phyloP scores from a whole-genome alignment of 2,888 invertebrate species.

The Volucella zonaria region DNA sequence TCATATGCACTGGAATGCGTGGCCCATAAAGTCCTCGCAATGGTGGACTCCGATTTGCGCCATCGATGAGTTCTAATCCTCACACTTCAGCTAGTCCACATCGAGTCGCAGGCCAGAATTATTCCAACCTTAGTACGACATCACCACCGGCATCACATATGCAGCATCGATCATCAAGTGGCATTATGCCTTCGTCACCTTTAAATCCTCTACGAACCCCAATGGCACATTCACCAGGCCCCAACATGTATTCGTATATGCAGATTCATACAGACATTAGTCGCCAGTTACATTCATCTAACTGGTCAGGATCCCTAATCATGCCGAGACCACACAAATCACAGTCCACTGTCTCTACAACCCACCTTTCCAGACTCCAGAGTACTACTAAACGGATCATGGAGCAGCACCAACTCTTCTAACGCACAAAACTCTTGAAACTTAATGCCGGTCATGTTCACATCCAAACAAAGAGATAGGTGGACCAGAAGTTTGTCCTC shows the following conservation, averaged over 20 bases:
- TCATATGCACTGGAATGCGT: constrained; percentile 82
- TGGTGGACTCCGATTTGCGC: constrained; percentile 90
- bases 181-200: constrained; percentile 82
- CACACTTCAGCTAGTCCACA: constrained; percentile 94
- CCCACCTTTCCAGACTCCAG: constrained; percentile 83
- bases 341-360: constrained; percentile 75
- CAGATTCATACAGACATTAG: constrained; percentile 86
- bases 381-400: constrained; percentile 90
- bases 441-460: constrained; percentile 89
- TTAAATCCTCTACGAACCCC: constrained; percentile 82
- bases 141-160: constrained; percentile 87
- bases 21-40: constrained; percentile 88
- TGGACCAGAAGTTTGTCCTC: constrained; percentile 90
- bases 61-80: constrained; percentile 92
- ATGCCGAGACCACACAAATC: constrained; percentile 90
- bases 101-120: constrained; percentile 80
- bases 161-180: constrained; percentile 85
- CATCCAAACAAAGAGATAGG: constrained; percentile 88
- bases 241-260: constrained; percentile 83
- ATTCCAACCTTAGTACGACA: constrained; percentile 82
- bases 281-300: constrained; percentile 87
- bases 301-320: constrained; percentile 96
- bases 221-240: constrained; percentile 83
- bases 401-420: constrained; percentile 96
- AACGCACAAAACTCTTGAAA: constrained; percentile 93